Conservation (phyloP, 2,797 vertebrate species). For the Margarornis squamiger region DNA sequence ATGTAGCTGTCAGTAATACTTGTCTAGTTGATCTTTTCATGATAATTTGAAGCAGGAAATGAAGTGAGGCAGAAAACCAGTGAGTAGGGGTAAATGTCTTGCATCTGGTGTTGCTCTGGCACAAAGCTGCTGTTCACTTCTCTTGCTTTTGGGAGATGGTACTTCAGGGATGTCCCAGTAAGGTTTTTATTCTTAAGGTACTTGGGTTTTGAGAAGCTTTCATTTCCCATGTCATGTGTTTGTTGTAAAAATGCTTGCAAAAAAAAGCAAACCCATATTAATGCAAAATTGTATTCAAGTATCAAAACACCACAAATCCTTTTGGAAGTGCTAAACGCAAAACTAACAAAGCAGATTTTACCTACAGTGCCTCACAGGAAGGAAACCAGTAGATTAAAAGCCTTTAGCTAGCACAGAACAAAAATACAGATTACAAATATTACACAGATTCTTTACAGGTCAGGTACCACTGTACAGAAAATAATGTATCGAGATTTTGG, state of each 20-base stretch:
- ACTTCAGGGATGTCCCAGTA: not conserved
- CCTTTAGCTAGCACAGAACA: not conserved
- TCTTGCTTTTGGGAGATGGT: not conserved
- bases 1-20: not conserved
- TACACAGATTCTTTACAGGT: not conserved
- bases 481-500: not conserved
- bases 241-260: not conserved
- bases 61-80: not conserved
- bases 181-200: not conserved
- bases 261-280: not conserved
- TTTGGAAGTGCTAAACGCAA: not conserved
- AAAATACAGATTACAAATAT: not conserved
- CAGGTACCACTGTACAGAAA: not conserved
- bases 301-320: not conserved
- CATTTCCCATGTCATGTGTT: not conserved
- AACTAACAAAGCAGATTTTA: not conserved
- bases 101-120: not conserved
- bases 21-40: not conserved
- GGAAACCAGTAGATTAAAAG: not conserved
- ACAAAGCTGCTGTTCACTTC: not conserved
- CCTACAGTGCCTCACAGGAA: not conserved
- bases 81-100: not conserved
- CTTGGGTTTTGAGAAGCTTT: not conserved
- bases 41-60: not conserved
- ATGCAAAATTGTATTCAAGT: not conserved